A percentile compares a stretch with the other conserved stretches of the same genome.
Evolutionary conservation across 2,113 vertebrate species (phyloP).

Genomic region (Aleadryas rufinucha): DNA sequence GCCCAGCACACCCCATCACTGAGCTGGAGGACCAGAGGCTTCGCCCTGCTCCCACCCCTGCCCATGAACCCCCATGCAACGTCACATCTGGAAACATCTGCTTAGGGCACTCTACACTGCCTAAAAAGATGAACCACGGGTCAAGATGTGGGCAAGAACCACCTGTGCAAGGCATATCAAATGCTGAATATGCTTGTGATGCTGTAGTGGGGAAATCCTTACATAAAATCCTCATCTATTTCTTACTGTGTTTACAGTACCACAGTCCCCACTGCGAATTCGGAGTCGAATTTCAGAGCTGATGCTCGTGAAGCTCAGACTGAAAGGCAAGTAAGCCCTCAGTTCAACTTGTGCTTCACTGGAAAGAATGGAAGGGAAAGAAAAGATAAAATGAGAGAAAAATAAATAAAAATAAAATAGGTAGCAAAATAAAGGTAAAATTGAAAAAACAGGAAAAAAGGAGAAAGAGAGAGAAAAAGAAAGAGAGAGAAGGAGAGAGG

Average conservation of each 20-base stretch:
- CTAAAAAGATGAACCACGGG: neutral
- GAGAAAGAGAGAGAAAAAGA: neutral
- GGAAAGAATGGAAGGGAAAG: neutral
- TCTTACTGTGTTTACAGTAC: neutral
- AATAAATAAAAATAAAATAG: neutral
- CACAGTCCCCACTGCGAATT: neutral
- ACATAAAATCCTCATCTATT: neutral
- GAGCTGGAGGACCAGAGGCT: neutral
- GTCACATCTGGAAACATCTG: neutral
- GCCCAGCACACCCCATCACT: neutral
- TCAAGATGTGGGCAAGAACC: neutral
- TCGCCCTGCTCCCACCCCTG: neutral
- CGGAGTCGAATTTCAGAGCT: neutral
- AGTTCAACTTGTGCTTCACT: neutral
- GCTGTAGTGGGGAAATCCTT: neutral
- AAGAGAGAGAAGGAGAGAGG: too few relatives aligned
- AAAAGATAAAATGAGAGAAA: neutral
- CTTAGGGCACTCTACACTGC: neutral
- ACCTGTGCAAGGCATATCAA: neutral
- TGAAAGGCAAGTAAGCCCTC: neutral
- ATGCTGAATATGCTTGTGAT: neutral
- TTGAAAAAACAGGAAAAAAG: fast-evolving
- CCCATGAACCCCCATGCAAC: fast-evolving
- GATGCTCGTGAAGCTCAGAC: neutral
- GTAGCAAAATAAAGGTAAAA: neutral